A percentile compares a stretch with the other conserved stretches of the same genome.
Conservation (phyloP, 2,113 vertebrate species). For the Gallinago media region DNA sequence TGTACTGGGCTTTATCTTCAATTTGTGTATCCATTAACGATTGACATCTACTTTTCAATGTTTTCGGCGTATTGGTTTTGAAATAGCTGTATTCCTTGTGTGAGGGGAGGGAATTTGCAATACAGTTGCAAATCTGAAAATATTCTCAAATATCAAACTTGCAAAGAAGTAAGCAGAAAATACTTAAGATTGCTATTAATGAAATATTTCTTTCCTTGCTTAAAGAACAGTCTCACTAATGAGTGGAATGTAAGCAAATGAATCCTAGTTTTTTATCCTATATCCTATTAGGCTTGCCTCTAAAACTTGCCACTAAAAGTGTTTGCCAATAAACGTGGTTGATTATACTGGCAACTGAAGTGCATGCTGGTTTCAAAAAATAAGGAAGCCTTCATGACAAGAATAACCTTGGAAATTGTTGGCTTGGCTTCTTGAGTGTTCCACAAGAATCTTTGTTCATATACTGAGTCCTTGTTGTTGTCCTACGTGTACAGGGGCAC, state of each 20-base stretch:
- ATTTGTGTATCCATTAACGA: neutral
- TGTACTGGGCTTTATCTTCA: neutral
- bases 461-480: neutral
- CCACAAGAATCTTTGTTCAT: neutral
- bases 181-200: neutral
- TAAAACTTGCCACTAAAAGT: neutral
- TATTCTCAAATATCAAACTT: neutral
- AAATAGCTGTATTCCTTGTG: neutral
- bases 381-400: neutral
- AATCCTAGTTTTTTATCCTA: neutral
- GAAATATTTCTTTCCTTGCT: neutral
- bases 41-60: neutral
- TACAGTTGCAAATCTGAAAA: neutral
- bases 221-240: neutral
- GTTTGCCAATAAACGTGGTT: neutral
- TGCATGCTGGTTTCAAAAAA: slow-evolving; percentile 16
- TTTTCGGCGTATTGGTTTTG: neutral
- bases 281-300: neutral
- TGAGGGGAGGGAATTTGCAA: neutral
- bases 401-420: slow-evolving; percentile 47
- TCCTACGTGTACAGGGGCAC: neutral
- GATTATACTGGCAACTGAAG: neutral
- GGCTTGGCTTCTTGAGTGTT: neutral
- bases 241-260: neutral
- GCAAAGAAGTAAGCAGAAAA: neutral